These are phyloP conservation scores for Raja brachyura DNA, from an alignment of 2,113 vertebrate genomes.

Conservation along the genomic window DNA sequence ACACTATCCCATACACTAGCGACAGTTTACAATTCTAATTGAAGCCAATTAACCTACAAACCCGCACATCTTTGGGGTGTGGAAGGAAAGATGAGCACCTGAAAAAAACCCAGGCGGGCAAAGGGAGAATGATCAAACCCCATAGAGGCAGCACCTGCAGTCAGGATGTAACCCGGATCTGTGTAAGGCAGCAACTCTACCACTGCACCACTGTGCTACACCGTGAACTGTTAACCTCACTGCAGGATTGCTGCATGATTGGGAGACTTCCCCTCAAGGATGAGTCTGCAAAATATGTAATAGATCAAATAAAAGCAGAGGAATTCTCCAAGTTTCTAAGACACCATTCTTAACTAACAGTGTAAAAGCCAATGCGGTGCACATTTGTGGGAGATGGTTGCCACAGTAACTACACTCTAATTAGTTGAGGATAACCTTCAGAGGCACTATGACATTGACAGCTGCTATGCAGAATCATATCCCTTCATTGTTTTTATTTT, in stretches of 20 bases:
- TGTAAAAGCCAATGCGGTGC: neutral
- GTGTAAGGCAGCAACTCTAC: too few species aligned
- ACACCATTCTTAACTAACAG: neutral
- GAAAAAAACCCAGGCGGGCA: too few species aligned
- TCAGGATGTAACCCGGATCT: too few species aligned
- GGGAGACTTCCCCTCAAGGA: neutral
- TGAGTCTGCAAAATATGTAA: neutral
- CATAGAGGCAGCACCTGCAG: too few species aligned
- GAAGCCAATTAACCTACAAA: too few species aligned
- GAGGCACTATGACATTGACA: neutral
- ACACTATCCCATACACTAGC: too few species aligned
- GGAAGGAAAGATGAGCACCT: too few species aligned
- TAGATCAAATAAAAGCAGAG: neutral
- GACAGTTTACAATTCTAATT: too few species aligned
- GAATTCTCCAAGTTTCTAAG: neutral
- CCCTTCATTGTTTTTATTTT: neutral
- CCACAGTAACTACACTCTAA: neutral
- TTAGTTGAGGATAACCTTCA: neutral
- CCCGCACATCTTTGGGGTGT: too few species aligned
- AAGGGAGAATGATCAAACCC: too few species aligned
- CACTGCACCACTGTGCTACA: too few species aligned
- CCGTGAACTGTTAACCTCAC: neutral
- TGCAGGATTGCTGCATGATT: neutral
- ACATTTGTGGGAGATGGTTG: neutral
- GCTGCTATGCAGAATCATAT: neutral